These are phyloP conservation scores for Fregata magnificens DNA, from an alignment of 2,113 vertebrate genomes.

Conservation along the genomic window DNA sequence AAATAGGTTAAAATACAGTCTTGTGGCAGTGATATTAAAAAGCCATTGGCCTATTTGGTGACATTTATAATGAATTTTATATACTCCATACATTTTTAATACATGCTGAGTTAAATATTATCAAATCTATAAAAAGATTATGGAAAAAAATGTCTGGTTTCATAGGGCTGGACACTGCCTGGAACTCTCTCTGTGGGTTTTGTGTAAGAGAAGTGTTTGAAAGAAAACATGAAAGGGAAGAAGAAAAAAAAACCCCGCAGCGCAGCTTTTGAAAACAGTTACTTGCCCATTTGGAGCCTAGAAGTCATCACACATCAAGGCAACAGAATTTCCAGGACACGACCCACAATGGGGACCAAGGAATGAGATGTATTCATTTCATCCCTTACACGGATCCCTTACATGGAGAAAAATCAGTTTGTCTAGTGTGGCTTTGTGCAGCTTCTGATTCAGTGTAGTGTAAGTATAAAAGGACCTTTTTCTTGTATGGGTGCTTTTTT, in stretches of 20 bases:
- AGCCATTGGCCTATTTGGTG: conserved; percentile 26
- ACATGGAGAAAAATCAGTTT: background rate
- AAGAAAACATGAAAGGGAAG: conserved; percentile 30
- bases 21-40: conserved; percentile 56
- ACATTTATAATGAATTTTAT: conserved; percentile 54
- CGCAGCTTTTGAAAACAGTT: background rate
- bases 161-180: conserved; percentile 2
- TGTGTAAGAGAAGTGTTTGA: conserved; percentile 16
- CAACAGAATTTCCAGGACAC: background rate
- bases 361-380: background rate
- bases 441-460: background rate
- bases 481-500: background rate
- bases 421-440: background rate
- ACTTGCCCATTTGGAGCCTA: background rate
- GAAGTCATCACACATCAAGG: background rate
- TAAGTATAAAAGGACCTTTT: background rate
- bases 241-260: background rate
- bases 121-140: conserved; percentile 58
- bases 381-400: background rate
- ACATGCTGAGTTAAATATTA: conserved; percentile 48
- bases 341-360: background rate
- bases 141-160: conserved; percentile 55
- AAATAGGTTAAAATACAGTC: conserved; percentile 59
- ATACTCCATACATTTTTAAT: conserved; percentile 50
- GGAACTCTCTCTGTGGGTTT: conserved; percentile 30